These are phyloP conservation scores for Stictocephala bisonia DNA, from an alignment of 2,888 invertebrate genomes.

Conservation along the genomic window DNA sequence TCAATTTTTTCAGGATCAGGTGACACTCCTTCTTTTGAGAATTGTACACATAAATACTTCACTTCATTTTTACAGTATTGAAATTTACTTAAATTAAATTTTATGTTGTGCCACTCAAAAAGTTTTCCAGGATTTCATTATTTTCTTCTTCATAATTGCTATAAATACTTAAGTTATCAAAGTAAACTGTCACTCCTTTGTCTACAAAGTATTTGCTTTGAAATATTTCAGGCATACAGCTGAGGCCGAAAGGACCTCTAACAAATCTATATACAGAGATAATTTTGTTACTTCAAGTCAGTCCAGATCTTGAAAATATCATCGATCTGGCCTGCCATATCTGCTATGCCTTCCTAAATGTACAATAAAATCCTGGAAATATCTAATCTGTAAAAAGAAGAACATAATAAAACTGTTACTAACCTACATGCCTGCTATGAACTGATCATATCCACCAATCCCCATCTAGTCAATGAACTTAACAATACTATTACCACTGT, in stretches of 20 bases:
- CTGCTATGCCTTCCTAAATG: too few species aligned
- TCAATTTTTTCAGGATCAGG: too few species aligned
- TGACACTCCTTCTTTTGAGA: constrained; percentile 2
- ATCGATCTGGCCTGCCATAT: too few species aligned
- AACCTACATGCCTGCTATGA: too few species aligned
- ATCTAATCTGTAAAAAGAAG: too few species aligned
- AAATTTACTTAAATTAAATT: not conserved
- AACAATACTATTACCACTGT: too few species aligned
- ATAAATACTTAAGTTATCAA: constrained; percentile 15
- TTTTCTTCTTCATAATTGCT: constrained; percentile 11
- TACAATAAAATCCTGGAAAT: too few species aligned
- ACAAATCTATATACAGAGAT: constrained; percentile 48
- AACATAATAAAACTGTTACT: too few species aligned
- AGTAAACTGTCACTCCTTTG: constrained; percentile 17
- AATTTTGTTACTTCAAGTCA: too few species aligned
- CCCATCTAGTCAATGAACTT: too few species aligned
- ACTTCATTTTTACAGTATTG: not conserved
- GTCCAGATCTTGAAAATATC: too few species aligned
- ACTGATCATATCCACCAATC: too few species aligned
- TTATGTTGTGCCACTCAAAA: not conserved
- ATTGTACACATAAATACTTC: not conserved
- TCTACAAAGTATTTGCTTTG: constrained; percentile 22
- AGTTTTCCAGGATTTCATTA: not conserved
- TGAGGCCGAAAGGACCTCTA: constrained; percentile 43
- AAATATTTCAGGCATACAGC: constrained; percentile 14